Evolutionary conservation across 2,113 vertebrate genomes (phyloP), one percentile per base, ranked within the genome.

Genomic region (Alethe diademata): DNA sequence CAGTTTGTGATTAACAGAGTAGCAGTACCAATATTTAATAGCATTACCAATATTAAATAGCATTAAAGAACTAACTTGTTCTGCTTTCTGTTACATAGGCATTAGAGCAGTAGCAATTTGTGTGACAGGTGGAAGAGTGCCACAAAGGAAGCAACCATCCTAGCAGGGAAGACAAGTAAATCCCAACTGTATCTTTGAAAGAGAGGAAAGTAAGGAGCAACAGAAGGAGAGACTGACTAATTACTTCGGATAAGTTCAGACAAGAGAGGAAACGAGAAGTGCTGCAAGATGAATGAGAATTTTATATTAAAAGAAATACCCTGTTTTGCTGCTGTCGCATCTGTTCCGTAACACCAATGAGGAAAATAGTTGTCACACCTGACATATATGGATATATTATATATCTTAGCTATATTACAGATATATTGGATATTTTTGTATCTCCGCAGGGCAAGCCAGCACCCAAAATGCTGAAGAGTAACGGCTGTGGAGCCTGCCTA

Each of bases 401-500:
- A 13, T 17, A 31, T 11, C 8, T 57, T 62, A 66, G 6, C 7
- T 31, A 6, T 4, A 25, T 9, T 17, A 36, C 5, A 23, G 22
- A 33, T 0, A 35, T 6, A 31, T 0, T 5, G 15, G 14, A 18
- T 23, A 42, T 15, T n/a, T 25, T 22, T 61, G 0, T 38, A 24
- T 7, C n/a, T 31, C 31, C 47, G 38, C 26, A 9, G 14, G 10
- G 4, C 5, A 78, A 47, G 7, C 5, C 8, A 11, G 40, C 25
- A 64, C 9, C 2, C 19, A 56, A 50, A 78, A 35, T 0, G 23
- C 45, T 38, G n/a, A 22, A 22, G 60, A 69, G 71, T 4, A 57
- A 31, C 8, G 1, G 2, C 24, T 4, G 57, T 0, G 50, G 45
- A 43, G 57, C 54, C 6, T 4, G 3, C 14, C 16, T 2, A 3